Evolutionary conservation across 2,113 vertebrate genomes (phyloP).

Genomic region (Brachyhypopomus gauderio): DNA sequence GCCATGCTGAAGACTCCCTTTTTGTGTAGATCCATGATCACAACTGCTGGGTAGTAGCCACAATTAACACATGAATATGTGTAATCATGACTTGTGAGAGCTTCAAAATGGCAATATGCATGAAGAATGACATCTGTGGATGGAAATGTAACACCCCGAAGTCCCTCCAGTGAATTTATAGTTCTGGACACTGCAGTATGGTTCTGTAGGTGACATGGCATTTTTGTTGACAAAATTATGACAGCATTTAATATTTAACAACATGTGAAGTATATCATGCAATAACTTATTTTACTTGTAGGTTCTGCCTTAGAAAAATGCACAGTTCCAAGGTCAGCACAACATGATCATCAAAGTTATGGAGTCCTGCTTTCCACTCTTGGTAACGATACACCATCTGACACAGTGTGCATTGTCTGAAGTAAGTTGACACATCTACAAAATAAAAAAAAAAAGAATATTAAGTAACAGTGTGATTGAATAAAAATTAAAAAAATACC

Average conservation of each 20-base stretch:
- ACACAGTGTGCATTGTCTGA: not conserved
- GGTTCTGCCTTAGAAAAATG: not conserved
- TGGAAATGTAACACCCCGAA: no score
- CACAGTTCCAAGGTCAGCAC: constrained; percentile 7
- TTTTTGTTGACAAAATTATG: not conserved
- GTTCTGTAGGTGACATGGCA: not conserved
- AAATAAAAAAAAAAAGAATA: not conserved
- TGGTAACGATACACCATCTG: constrained; percentile 1
- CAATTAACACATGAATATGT: constrained; percentile 2
- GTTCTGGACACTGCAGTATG: not conserved
- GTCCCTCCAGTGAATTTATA: no score
- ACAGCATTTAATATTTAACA: not conserved
- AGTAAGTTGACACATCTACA: constrained; percentile 13
- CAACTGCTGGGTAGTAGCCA: constrained; percentile 15
- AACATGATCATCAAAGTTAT: constrained; percentile 12
- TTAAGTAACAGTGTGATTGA: not conserved
- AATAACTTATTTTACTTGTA: not conserved
- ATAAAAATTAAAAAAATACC: not conserved
- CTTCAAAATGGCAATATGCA: no score
- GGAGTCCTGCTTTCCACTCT: constrained; percentile 15
- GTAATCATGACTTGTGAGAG: constrained; percentile 1
- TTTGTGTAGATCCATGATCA: constrained; percentile 11
- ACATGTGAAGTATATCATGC: not conserved
- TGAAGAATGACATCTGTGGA: no score
- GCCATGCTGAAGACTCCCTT: not conserved